Base-by-base conservation (phyloP, 2,797 vertebrate genomes). In the Phataginus tetradactyla region DNA sequence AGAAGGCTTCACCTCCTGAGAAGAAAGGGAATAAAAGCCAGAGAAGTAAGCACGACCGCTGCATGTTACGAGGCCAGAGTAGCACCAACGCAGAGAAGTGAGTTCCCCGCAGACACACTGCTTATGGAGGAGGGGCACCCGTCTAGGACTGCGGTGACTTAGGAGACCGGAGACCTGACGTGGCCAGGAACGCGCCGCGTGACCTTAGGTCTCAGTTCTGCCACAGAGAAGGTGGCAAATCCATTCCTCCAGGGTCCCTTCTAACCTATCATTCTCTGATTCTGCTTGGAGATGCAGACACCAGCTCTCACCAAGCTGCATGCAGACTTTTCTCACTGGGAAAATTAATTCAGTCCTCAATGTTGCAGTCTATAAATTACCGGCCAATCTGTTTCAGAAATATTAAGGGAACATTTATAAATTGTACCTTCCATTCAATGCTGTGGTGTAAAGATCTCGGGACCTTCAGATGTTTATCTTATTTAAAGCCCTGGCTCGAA, bases 381-480 rank as follows among this genome's bases (percentile, higher is more conserved):
- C 39, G 66, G 94, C 91, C 96, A 96, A 97, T 97, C 97, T 97
- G 97, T 84, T 97, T 97, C 94, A 96, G 96, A 97, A 97, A 97
- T 97, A 98, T 97, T 97, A 98, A 97, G 91, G 88, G 96, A 94
- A 96, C 97, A 95, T 96, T 97, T 97, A 97, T 97, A 97, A 97
- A 98, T 86, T 89, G 92, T 84, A 90, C 69, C 91, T 96, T 92
- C 96, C 96, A 96, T 96, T 97, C 92, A 61, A 71, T 90, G 96
- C 86, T 96, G 95, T 39, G 12, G 91, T 96, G 93, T 84, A 95
- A 93, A 96, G 95, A 96, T 97, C 91, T 63, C 34, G 68, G 90
- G 84, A 71, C 84, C 78, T 95, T 96, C 71, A 63, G 92, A 97
- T 94, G 97, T 97, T 97, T 96, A 95, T 97, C 97, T 96, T 92